Evolutionary conservation across 2,888 invertebrate genomes (phyloP), one percentile per base, ranked within the genome.

Genomic region (Hyalella azteca): DNA sequence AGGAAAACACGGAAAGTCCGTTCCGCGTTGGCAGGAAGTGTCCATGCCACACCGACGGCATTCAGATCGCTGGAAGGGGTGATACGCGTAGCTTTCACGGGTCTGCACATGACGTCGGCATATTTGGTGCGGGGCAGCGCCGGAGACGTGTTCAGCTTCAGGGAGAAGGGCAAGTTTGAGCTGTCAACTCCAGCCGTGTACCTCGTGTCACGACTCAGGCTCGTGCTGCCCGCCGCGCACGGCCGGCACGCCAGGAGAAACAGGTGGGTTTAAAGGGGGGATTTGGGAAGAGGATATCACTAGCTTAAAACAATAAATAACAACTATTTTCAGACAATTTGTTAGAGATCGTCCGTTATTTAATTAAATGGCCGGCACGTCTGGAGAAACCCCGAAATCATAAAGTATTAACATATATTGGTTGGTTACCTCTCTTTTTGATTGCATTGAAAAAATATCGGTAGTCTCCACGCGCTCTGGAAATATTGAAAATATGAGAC

Each of bases 121-220:
- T 83, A 83, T 78, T 77, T 81, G 73, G 81, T 83, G 40, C 76
- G 79, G 60, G 83, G 83, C 59, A 80, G 79, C 49, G 83, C 81
- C 11, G 81, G 81, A 15, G 83, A 81, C 26, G 81, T 81, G 49
- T 60, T 83, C 73, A 81, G 81, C 73, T 83, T 83, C 77, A 78
- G 75, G 48, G 83, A 83, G 73, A 73, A 66, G 22, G 83, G 83
- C 0, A 75, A 78, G 36, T 76, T 83, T 39, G 79, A 66, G 66
- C 79, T 83, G 39, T 75, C 75, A 15, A 75, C 79, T 15, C 81
- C 81, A 4, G 75, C 79, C 26, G 78, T 83, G 19, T 80, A 80
- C 75, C 79, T 83, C n/a, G 79, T 79, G 26, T 79, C 83, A 0
- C 80, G 80, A 9, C 77, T 83, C 36, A 77, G 78, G 39, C 78